Base-by-base conservation (phyloP, 2,113 vertebrate species). In the Aphyosemion australe region DNA sequence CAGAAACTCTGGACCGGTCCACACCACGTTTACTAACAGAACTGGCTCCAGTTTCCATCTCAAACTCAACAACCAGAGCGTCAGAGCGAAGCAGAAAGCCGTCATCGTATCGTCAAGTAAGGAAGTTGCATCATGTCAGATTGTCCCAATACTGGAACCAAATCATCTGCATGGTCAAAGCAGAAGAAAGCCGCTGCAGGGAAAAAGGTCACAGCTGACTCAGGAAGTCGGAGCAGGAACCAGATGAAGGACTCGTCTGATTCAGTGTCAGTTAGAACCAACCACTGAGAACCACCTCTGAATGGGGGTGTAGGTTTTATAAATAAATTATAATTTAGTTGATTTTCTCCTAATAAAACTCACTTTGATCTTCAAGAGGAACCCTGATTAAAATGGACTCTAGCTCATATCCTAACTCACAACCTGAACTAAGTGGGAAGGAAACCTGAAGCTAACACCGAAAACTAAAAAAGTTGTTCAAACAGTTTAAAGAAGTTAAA, bases 141-240 rank as follows among this genome's bases (percentile, higher is more conserved):
- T 51, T 75, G 67, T 47, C 66, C 48, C 52, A 68, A 26, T 0
- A 0, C 14, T 12, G 46, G 11, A 32, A 32, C 32, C 32, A 32
- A 32, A 32, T 32, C 32, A 5, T 32, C 32, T 32, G 32, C 3
- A 32, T 32, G 32, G 32, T 32, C 32, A 32, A 32, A 32, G 32
- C 32, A 32, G 14, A 16, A 16, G 1, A 16, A 16, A 15, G 64
- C 26, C 12, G 0, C 1, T 14, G 32, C 46, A 20, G 69, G 72
- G 60, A 43, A 61, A 46, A 58, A 75, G 67, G 54, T 68, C 65
- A 52, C 53, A 60, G 58, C 74, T 60, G 78, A 59, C 61, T 63
- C 67, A 15, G 37, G 1, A 16, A 49, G 47, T 20, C 58, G 37
- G 10, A 34, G 42, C 1, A 21, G 57, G 55, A 47, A 57, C 51